Base-by-base conservation (phyloP, 2,888 invertebrate species). In the Tholera decimalis region DNA sequence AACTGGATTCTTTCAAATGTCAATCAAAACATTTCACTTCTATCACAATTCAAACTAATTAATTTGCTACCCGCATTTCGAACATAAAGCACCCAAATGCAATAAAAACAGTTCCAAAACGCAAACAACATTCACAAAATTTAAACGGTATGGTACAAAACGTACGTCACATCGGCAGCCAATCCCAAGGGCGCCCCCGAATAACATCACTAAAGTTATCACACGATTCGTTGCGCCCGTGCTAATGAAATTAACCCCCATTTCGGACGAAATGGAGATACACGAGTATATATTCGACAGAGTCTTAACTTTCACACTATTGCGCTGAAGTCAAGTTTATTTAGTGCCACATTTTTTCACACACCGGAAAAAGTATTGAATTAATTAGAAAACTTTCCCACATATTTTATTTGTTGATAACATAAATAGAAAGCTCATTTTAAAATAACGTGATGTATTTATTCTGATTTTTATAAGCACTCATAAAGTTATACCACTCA, bases 171-270 rank as follows among this genome's bases (percentile, higher is more conserved):
- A 65, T 22, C 82, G 77, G 83, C 85, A 88, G 89, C 89, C 85
- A 79, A 72, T 91, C 92, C 92, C 94, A 83, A 81, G 93, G 91
- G 94, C 79, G 82, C 89, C 89, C 89, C 85, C 90, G 88, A 89
- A 92, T 91, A 92, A 91, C 93, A 91, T 90, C 90, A 90, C 91
- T 93, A 93, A 94, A 94, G 92, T 94, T 94, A 94, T 94, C 94
- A 94, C 94, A 94, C 93, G 94, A 93, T 93, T 94, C 95, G 95
- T 93, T 94, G 94, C 89, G 91, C 85, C 84, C 91, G 87, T 88
- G 86, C 92, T 95, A 95, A 95, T 95, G 94, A 95, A 95, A 95
- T 94, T 94, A 95, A 94, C 93, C 92, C 90, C 90, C 89, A 90
- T 91, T 92, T 88, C 86, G 88, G 62, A 68, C 67, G 86, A 90